Evolutionary conservation across 2,113 vertebrate species (phyloP), one percentile per base, ranked within the genome.

Genomic region (Oceanites oceanicus): DNA sequence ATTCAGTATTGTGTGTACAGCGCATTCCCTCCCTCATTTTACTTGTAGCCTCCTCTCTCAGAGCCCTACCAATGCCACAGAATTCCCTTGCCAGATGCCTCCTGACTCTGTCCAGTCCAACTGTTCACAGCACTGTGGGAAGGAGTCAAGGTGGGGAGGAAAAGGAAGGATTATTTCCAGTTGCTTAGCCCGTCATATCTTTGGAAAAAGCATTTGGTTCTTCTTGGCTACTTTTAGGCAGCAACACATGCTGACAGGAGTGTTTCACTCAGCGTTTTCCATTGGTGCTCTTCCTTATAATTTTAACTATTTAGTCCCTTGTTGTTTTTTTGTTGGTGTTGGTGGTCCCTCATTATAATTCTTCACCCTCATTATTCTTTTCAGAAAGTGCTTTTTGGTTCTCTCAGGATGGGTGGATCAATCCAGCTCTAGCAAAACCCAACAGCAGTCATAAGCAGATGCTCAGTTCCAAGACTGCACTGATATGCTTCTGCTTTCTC

Each of bases 141-240:
- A 63, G 18, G 40, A 53, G 44, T 14, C 6, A 4, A 27, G 32
- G 4, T 13, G 7, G 0, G 0, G 8, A 20, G 9, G 23, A 8
- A 44, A 45, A 10, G 25, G 25, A 88, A 52, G 8, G 13, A 68
- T 47, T 88, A 58, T 56, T 84, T 68, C 38, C 55, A 25, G 18
- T 42, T 25, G 9, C 22, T 65, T 68, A 36, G 10, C 38, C 65
- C 75, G 38, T 42, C n/a, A 65, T 26, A 53, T n/a, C 27, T 85
- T 75, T 59, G 14, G 26, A 75, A 79, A 45, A 77, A 59, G 25
- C 11, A 19, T 73, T 83, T 70, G 7, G 4, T 16, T n/a, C 38
- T 75, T 88, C 34, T 92, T 71, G 21, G 22, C 30, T 59, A n/a
- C 15, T 53, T 75, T 20, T 34, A 74, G 26, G 40, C 56, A 59